Percentiles rank a stretch among this genome's conserved stretches.
Conservation (phyloP, 2,888 invertebrate species). For the Zygaena filipendulae region DNA sequence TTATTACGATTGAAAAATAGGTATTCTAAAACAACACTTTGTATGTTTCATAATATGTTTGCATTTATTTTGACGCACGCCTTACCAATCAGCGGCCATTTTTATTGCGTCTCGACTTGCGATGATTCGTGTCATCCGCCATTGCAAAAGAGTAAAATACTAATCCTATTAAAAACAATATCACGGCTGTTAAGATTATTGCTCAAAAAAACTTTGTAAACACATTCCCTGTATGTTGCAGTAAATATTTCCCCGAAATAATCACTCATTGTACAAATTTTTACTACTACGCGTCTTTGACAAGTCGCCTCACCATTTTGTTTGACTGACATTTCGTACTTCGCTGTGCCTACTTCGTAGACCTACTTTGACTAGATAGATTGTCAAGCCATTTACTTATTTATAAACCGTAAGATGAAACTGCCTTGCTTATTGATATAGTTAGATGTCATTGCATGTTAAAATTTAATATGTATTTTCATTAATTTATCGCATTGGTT, state of each 20-base stretch:
- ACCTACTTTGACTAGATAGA: too few relatives aligned
- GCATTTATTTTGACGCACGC: constrained; percentile 65
- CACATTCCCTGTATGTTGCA: constrained; percentile 39
- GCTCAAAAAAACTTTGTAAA: constrained; percentile 27
- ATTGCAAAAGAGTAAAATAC: constrained; percentile 47
- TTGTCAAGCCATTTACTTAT: constrained; percentile 36
- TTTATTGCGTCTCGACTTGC: constrained; percentile 68
- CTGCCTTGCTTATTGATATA: too few relatives aligned
- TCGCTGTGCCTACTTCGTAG: too few relatives aligned
- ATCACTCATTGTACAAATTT: constrained; percentile 47
- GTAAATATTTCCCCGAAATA: constrained; percentile 35
- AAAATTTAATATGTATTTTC: too few relatives aligned
- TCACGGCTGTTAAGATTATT: constrained; percentile 33
- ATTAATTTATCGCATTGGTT: too few relatives aligned
- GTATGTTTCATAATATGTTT: too few relatives aligned
- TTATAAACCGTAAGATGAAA: too few relatives aligned
- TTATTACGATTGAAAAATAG: too few relatives aligned
- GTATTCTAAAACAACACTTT: too few relatives aligned
- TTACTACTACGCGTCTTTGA: constrained; percentile 58
- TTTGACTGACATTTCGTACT: constrained; percentile 20
- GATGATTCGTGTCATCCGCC: constrained; percentile 69
- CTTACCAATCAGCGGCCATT: constrained; percentile 67
- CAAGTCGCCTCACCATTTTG: constrained; percentile 62
- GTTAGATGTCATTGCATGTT: constrained; percentile 14
- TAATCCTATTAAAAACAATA: constrained; percentile 31